These are phyloP conservation scores for Discoglossus pictus DNA, from an alignment of 2,797 vertebrate genomes.

Conservation along the genomic window DNA sequence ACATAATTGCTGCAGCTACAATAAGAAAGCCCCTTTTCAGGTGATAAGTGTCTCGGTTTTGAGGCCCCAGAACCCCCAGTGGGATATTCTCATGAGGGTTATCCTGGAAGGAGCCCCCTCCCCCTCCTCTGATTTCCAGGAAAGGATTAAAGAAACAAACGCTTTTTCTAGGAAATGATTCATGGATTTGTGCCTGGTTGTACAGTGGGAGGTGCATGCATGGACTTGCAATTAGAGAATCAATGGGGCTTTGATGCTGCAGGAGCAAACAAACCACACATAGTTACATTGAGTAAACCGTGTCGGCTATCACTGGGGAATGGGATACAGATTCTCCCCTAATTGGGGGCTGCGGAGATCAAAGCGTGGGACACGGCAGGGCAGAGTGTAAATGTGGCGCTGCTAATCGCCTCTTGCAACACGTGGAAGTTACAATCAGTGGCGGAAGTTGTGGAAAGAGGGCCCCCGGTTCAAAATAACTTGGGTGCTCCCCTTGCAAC, in stretches of 20 bases:
- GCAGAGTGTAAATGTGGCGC: slow-evolving; percentile 4
- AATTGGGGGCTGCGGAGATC: slow-evolving; percentile 19
- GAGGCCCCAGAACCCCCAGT: background rate
- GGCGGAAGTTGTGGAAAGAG: too few species aligned
- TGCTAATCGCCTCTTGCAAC: slow-evolving; percentile 3
- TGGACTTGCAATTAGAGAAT: slow-evolving; percentile 43
- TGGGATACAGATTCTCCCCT: slow-evolving; percentile 33
- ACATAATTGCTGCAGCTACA: too few species aligned
- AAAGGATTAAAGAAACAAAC: slow-evolving; percentile 45
- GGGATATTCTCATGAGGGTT: slow-evolving; percentile 32
- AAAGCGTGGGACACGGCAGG: slow-evolving; percentile 12
- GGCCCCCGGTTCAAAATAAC: too few species aligned
- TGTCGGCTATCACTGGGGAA: slow-evolving; percentile 24
- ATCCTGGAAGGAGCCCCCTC: slow-evolving; percentile 26
- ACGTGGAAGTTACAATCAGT: slow-evolving; percentile 19
- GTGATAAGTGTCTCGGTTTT: background rate
- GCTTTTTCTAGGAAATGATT: slow-evolving; percentile 50
- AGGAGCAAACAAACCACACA: slow-evolving; percentile 26
- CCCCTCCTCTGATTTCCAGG: slow-evolving; percentile 32
- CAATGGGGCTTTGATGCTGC: slow-evolving; percentile 47
- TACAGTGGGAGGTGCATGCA: slow-evolving; percentile 35
- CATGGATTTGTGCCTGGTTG: slow-evolving; percentile 20
- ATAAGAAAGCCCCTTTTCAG: too few species aligned
- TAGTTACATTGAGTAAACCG: slow-evolving; percentile 22
- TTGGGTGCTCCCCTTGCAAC: too few species aligned